phyloP scores from a whole-genome alignment of 2,113 vertebrate genomes.

The Rattus rattus region DNA sequence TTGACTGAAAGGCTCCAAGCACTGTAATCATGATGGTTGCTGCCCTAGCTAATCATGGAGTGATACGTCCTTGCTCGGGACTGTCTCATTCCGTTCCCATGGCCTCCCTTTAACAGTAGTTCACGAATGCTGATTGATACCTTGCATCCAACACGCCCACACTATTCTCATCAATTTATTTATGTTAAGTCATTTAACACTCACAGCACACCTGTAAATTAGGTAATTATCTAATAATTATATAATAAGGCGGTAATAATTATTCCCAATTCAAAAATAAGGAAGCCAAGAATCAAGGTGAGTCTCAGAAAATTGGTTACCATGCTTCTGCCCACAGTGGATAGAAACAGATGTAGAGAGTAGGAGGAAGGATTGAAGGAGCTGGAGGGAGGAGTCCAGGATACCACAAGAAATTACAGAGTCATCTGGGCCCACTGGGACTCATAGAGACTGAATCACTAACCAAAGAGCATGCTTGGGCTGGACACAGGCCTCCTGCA shows the following conservation, averaged over 20 bases:
- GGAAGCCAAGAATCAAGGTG: not conserved
- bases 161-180: slow-evolving; percentile 22
- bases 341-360: too few species aligned
- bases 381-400: too few species aligned
- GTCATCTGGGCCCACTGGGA: too few species aligned
- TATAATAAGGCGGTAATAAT: not conserved
- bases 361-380: too few species aligned
- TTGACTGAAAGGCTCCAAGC: not conserved
- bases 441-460: too few species aligned
- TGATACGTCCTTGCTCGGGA: not conserved
- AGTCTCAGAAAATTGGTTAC: not conserved
- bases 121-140: not conserved
- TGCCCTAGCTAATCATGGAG: not conserved
- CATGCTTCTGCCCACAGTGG: too few species aligned
- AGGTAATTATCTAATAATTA: not conserved
- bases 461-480: too few species aligned
- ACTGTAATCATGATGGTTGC: not conserved
- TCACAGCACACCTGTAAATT: slow-evolving; percentile 36
- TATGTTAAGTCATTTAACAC: slow-evolving; percentile 34
- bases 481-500: too few species aligned
- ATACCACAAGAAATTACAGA: too few species aligned
- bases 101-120: not conserved
- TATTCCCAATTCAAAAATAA: not conserved
- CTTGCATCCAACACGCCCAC: not conserved
- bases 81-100: not conserved